A percentile compares a stretch with the other conserved stretches of the same genome.
These are phyloP conservation scores for Circaetus gallicus DNA, from an alignment of 2,113 vertebrate species.

Conservation along the genomic window DNA sequence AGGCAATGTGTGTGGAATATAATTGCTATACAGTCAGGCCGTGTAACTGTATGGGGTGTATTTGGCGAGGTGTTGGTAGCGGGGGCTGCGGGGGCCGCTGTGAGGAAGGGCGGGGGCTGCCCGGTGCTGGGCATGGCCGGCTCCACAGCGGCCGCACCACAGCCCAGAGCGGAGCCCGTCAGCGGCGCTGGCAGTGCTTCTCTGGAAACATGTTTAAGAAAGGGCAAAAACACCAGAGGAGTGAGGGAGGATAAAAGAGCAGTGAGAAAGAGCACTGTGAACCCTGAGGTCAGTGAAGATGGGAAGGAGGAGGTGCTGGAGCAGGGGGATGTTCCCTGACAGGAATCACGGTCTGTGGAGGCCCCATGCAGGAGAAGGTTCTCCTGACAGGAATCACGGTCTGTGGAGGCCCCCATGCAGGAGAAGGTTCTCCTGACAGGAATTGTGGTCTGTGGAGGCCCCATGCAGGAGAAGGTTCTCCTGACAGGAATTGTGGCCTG, in stretches of 20 bases:
- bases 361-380: too few relatives aligned
- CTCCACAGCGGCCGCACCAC: rapidly evolving
- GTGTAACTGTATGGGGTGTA: rapidly evolving
- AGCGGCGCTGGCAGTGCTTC: rapidly evolving
- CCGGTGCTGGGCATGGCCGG: rapidly evolving
- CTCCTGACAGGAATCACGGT: too few relatives aligned
- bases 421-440: too few relatives aligned
- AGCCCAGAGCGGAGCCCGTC: rapidly evolving
- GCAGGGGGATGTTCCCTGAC: neutral
- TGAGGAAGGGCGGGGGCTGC: neutral
- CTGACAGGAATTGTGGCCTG: too few relatives aligned
- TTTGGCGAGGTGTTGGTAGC: neutral
- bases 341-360: too few relatives aligned
- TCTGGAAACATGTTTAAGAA: rapidly evolving
- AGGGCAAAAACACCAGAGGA: neutral
- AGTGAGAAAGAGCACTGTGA: neutral
- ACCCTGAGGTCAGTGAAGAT: neutral
- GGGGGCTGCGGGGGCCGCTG: neutral
- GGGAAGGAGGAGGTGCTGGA: neutral
- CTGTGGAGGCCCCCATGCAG: too few relatives aligned
- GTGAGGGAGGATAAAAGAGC: neutral
- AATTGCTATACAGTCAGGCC: rapidly evolving
- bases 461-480: too few relatives aligned
- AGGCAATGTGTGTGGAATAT: rapidly evolving
- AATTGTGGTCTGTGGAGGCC: too few relatives aligned